Evolutionary conservation across 2,113 vertebrate genomes (phyloP), one percentile per base, ranked within the genome.

Genomic region (Epinephelus moara): DNA sequence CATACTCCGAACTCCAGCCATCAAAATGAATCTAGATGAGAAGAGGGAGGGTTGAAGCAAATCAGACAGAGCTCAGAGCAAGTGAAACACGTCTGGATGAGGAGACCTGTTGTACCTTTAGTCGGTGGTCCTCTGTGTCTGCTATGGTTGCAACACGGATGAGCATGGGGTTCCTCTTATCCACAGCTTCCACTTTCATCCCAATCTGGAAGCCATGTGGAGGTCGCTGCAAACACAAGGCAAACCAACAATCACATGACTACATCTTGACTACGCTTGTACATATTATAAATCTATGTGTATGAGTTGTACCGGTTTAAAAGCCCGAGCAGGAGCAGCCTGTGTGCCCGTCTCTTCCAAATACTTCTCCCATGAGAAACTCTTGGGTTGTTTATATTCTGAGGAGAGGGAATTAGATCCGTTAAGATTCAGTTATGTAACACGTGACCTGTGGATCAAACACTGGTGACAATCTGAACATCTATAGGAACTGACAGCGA

Each of bases 361-460:
- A 82, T 98, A 97, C 60, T 95, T 96, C 81, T 97, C 97, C 97
- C 97, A 98, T 0, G 94, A 96, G 89, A 98, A 98, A 85, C 68
- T 93, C 89, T 95, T 96, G n/a, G 95, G 93, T 33, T 97, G 95
- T 52, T 96, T 96, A 86, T 96, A 96, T 75, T 96, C 96, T 97
- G 91, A 70, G 55, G 75, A 30, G 42, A 82, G 27, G 42, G 85
- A 63, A 74, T 42, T 53, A 74, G 52, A 15, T n/a, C n/a, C 12
- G n/a, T 10, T 45, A 45, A 45, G n/a, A 18, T 61, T 33, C 45
- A 69, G 40, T 56, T 40, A 47, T 27, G 4, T 66, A 50, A 62
- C 27, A 45, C 3, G 1, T 45, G 42, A 45, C 40, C 47, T 60
- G 30, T 70, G 19, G 14, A 63, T 70, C 4, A 61, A 27, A 70